Percentiles rank a stretch among this genome's conserved stretches.
Evolutionary conservation across 2,113 vertebrate species (phyloP).

Genomic region (Rhipidura dahli): DNA sequence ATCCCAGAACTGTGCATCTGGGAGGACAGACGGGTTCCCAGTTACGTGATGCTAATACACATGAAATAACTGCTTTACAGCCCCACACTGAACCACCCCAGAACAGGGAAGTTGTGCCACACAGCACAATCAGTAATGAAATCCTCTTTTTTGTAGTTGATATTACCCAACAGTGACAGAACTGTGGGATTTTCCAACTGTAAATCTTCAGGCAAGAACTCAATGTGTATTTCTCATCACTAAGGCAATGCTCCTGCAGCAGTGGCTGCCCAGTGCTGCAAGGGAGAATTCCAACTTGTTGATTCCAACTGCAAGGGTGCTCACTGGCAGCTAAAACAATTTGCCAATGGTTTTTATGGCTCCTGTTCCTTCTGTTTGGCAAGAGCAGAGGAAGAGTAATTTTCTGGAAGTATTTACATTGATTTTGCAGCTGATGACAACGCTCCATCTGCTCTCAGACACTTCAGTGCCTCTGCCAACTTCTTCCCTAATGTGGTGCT

Average conservation of each 20-base stretch:
- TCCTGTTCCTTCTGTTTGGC: neutral
- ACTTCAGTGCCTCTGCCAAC: neutral
- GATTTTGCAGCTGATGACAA: constrained; percentile 34
- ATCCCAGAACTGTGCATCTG: neutral
- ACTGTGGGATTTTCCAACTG: neutral
- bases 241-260: neutral
- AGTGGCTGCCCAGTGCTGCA: neutral
- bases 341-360: neutral
- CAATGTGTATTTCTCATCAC: neutral
- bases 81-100: neutral
- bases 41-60: rapidly evolving
- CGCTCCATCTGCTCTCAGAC: neutral
- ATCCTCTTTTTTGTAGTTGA: neutral
- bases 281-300: neutral
- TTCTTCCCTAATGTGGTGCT: neutral
- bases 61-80: neutral
- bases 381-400: neutral
- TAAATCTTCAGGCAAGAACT: neutral
- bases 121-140: neutral
- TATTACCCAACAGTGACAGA: neutral
- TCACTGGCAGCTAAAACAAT: neutral
- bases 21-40: neutral
- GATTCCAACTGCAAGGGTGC: neutral
- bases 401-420: constrained; percentile 43
- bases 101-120: neutral